Evolutionary conservation across 2,888 invertebrate species (phyloP).

Genomic region (Caenorhabditis drosophilae): DNA sequence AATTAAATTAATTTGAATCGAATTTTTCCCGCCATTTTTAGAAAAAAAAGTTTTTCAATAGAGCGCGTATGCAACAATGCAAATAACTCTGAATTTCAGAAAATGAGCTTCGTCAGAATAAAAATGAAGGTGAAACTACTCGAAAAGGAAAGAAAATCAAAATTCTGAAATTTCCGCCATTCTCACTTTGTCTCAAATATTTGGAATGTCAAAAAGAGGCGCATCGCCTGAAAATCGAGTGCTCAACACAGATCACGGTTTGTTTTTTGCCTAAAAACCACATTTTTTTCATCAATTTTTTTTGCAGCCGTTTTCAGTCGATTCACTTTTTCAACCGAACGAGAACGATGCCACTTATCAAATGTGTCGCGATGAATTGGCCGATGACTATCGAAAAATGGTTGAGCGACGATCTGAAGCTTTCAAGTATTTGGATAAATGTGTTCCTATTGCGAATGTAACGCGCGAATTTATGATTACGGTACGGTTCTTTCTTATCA

Average conservation of each 20-base stretch:
- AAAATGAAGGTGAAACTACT: conserved; percentile 16
- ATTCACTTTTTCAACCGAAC: conserved; percentile 18
- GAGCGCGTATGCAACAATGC: too few species aligned
- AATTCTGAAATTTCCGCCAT: conserved; percentile 27
- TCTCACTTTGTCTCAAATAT: conserved; percentile 36
- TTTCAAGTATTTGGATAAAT: conserved; percentile 42
- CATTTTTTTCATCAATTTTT: too few species aligned
- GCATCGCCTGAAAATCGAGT: conserved; percentile 22
- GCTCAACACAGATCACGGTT: conserved; percentile 25
- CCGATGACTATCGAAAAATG: conserved; percentile 28
- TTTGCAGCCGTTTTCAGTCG: conserved; percentile 22
- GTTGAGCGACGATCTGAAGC: conserved; percentile 32
- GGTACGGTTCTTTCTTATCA: conserved; percentile 4
- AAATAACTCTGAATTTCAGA: too few species aligned
- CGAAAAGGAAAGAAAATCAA: conserved; percentile 10
- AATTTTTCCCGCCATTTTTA: too few species aligned
- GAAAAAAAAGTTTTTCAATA: too few species aligned
- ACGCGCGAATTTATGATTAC: conserved; percentile 42
- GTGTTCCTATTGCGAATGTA: conserved; percentile 45
- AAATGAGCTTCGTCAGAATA: too few species aligned
- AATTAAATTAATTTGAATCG: too few species aligned
- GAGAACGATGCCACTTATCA: conserved; percentile 10
- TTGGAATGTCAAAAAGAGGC: conserved; percentile 44
- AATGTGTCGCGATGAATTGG: conserved; percentile 7
- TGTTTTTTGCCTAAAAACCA: too few species aligned